Evolutionary conservation across 2,888 invertebrate species (phyloP).

Genomic region (Latheticus oryzae): DNA sequence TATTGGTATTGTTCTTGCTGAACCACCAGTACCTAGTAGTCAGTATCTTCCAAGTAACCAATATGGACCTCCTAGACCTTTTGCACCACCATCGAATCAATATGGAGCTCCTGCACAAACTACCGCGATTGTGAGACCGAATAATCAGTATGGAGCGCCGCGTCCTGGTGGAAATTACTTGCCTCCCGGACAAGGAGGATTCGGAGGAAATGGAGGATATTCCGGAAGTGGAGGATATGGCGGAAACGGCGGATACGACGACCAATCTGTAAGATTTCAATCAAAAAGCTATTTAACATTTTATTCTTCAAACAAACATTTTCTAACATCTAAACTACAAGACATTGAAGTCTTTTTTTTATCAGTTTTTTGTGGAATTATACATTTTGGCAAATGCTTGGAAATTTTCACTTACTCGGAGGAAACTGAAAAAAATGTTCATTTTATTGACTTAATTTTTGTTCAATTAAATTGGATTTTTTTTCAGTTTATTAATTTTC

Average conservation of each 20-base stretch:
- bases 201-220: conserved; percentile 45
- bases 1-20: conserved; percentile 58
- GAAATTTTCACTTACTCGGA: no score
- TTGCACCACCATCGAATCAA: conserved; percentile 55
- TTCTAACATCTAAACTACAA: no score
- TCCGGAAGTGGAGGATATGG: conserved; percentile 44
- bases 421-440: no score
- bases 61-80: conserved; percentile 54
- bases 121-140: conserved; percentile 50
- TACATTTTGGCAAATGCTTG: no score
- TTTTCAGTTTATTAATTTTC: no score
- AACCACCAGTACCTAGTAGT: conserved; percentile 62
- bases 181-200: conserved; percentile 48
- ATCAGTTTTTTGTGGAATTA: no score
- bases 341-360: no score
- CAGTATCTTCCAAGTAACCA: conserved; percentile 60
- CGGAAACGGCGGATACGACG: conserved; percentile 53
- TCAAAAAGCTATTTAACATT: no score
- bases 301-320: no score
- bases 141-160: conserved; percentile 54
- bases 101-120: conserved; percentile 48
- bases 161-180: conserved; percentile 49
- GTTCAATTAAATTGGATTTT: no score
- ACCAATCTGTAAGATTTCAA: conserved; percentile 59
- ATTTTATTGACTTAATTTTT: no score